A percentile compares a stretch with the other conserved stretches of the same genome.
Evolutionary conservation across 2,888 invertebrate species (phyloP).

Genomic region (Patella caerulea): DNA sequence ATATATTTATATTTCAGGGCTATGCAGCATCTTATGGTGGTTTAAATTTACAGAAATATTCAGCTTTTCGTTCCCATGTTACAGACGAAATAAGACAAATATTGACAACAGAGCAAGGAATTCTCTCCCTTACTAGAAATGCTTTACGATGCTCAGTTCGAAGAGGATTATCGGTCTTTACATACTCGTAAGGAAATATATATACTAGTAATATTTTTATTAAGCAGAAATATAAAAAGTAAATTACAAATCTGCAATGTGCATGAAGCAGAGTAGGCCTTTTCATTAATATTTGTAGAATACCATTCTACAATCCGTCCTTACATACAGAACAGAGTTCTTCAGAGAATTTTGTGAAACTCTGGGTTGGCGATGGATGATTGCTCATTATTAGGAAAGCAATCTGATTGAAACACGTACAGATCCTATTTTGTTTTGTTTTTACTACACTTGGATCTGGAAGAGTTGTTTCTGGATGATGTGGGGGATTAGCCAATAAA

Average conservation of each 20-base stretch:
- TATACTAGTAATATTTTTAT: too few relatives aligned
- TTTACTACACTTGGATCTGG: too few relatives aligned
- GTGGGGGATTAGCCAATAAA: too few relatives aligned
- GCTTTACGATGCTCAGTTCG: slow-evolving; percentile 87
- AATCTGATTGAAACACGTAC: too few relatives aligned
- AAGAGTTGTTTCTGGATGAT: too few relatives aligned
- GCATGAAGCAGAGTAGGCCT: background rate
- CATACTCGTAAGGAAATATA: slow-evolving; percentile 75
- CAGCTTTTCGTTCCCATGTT: slow-evolving; percentile 88
- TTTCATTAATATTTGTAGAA: background rate
- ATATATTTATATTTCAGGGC: slow-evolving; percentile 77
- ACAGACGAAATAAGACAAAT: slow-evolving; percentile 90
- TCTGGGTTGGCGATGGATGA: too few relatives aligned
- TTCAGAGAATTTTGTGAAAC: too few relatives aligned
- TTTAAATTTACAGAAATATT: slow-evolving; percentile 90
- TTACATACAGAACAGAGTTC: too few relatives aligned
- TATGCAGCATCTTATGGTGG: slow-evolving; percentile 96
- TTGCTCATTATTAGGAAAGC: too few relatives aligned
- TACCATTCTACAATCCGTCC: background rate
- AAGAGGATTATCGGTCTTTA: slow-evolving; percentile 83
- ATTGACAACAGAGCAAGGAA: slow-evolving; percentile 84
- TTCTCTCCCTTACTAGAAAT: slow-evolving; percentile 88
- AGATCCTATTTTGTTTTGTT: too few relatives aligned
- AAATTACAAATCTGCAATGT: background rate
- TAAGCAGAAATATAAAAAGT: too few relatives aligned